Evolutionary conservation across 2,113 vertebrate species (phyloP), one percentile per base, ranked within the genome.

Genomic region (Bujurquina vittata): DNA sequence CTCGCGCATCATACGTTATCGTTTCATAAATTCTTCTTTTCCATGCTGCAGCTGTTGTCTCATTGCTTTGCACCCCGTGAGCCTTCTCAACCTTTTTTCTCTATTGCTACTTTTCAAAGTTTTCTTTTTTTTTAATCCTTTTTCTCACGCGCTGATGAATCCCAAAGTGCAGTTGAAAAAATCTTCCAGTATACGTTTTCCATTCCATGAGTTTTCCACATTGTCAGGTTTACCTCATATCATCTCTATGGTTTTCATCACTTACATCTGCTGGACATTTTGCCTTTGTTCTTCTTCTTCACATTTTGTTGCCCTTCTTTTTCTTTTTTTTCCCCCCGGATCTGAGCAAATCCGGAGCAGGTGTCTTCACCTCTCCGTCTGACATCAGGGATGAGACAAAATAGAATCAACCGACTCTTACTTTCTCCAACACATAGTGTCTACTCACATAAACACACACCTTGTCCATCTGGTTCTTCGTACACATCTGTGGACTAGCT

Each of bases 391-490:
- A 72, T 59, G 52, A 23, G 59, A 35, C 22, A 3, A 75, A 65
- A 65, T n/a, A 12, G 77, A 69, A 74, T 52, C 18, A 12, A 12
- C 49, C 9, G 20, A 43, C 37, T 54, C 52, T 72, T 5, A 67
- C 78, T 26, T 18, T 79, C 23, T 49, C 17, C 22, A 31, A 57
- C 49, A 63, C 37, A 54, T 2, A 40, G 12, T 40, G n/a, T 43
- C 23, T 20, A 76, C 63, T 54, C 67, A 72, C 22, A 58, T 75
- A 23, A 56, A 75, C 31, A 58, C 33, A 58, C 56, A 37, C 35
- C 58, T 74, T 5, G 37, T 84, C 69, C 88, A 88, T 90, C 84
- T 88, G 84, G 9, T 79, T 65, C 26, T 54, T 73, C 75, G 60
- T 52, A 60, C 75, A 87, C 81, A 37, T n/a, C 7, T 43, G n/a